Evolutionary conservation across 2,113 vertebrate species (phyloP), one percentile per base, ranked within the genome.

Genomic region (Notothenia rossii): DNA sequence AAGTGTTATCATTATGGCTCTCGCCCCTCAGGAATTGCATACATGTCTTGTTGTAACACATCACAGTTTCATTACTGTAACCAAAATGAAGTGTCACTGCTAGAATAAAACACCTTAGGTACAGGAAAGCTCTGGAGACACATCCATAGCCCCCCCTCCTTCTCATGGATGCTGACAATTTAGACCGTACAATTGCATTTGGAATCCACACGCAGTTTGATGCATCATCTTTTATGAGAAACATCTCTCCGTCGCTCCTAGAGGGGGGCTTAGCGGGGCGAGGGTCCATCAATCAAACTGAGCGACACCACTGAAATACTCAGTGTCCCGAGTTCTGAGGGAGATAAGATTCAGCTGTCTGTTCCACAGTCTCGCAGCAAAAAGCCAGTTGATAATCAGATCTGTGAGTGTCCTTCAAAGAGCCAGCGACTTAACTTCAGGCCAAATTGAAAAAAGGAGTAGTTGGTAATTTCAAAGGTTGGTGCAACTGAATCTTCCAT

Each of bases 51-150:
- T 86, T 81, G 65, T 50, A 72, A 69, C 79, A 90, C 60, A 82
- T 85, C 83, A 81, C 73, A 71, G 55, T 92, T 92, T 93, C 84
- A 94, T 91, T 91, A 87, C 84, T 77, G 78, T 85, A 84, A 81
- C 81, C 84, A 70, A 89, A 92, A 92, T 91, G 75, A 92, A 94
- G 87, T 92, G 89, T 90, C 90, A 91, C 83, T 67, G 51, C 75
- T 71, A 66, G 83, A 90, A 89, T 79, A 89, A 91, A 91, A 90
- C 87, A 89, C 87, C 77, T 85, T 22, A 77, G 84, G 82, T 87
- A 62, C 60, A 61, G 72, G 51, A 77, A 82, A 78, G 70, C 88
- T 90, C 89, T 14, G 18, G 86, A 86, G 88, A 82, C 56, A 56
- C 78, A 10, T 73, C 54, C 56, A 74, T 73, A 64, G 15, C 48